These are phyloP conservation scores for Thymelicus sylvestris DNA, from an alignment of 2,888 invertebrate species.

Conservation along the genomic window DNA sequence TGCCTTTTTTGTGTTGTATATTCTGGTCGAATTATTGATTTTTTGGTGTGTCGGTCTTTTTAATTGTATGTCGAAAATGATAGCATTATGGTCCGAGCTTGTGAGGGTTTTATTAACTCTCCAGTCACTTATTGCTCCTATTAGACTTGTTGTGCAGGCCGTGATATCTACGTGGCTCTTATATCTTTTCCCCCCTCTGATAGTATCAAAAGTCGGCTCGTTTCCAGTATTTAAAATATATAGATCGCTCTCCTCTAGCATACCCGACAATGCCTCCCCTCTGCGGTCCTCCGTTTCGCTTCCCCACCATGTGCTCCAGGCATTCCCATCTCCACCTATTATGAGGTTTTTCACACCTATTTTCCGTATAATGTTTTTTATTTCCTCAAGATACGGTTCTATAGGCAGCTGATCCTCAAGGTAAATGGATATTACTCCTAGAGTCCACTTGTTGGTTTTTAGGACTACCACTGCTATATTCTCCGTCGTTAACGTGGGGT, in stretches of 20 bases:
- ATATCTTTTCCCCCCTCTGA: background rate
- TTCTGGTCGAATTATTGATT: no score
- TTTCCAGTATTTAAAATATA: no score
- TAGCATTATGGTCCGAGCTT: background rate
- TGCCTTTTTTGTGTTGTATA: no score
- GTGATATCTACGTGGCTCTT: slow-evolving; percentile 4
- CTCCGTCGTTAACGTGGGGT: slow-evolving; percentile 24
- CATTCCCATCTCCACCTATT: slow-evolving; percentile 39
- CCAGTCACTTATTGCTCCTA: background rate
- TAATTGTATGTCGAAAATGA: background rate
- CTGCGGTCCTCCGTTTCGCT: background rate
- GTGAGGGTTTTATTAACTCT: background rate
- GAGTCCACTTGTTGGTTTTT: slow-evolving; percentile 28
- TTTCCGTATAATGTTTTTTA: background rate
- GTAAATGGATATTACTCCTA: slow-evolving; percentile 33
- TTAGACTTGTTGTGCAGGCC: no score
- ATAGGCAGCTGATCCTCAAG: slow-evolving; percentile 34
- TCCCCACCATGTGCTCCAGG: slow-evolving; percentile 37
- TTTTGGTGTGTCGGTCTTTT: no score
- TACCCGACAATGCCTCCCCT: slow-evolving; percentile 16
- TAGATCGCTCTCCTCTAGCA: slow-evolving; percentile 10
- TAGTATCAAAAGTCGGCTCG: no score
- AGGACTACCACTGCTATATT: slow-evolving; percentile 31
- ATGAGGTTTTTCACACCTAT: background rate
- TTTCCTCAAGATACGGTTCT: slow-evolving; percentile 23